These are phyloP conservation scores for Rhinogobius similis DNA, from an alignment of 2,113 vertebrate species.

Conservation along the genomic window DNA sequence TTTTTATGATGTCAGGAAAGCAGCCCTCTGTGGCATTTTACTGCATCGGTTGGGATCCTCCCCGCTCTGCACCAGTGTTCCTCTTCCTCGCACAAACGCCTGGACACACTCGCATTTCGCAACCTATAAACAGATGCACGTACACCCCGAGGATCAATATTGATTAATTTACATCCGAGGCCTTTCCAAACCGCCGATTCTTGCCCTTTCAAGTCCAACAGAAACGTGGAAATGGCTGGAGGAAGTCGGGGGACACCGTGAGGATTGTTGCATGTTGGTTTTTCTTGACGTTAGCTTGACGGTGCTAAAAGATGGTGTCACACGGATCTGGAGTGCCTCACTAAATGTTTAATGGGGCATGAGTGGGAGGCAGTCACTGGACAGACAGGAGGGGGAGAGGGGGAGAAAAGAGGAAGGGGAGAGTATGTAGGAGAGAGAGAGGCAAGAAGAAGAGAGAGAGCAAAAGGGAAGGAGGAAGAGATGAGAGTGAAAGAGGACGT, in stretches of 20 bases:
- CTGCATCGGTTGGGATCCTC: conserved; percentile 58
- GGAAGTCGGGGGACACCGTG: too few species aligned
- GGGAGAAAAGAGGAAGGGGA: conserved; percentile 21
- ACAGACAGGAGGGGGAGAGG: conserved; percentile 38
- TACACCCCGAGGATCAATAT: too few species aligned
- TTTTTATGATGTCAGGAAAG: conserved; percentile 28
- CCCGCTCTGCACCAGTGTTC: conserved; percentile 60
- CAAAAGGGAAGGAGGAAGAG: too few species aligned
- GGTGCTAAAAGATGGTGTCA: conserved; percentile 67
- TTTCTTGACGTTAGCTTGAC: conserved; percentile 47
- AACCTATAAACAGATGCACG: conserved; percentile 20
- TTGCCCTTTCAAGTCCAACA: too few species aligned
- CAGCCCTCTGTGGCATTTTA: conserved; percentile 45
- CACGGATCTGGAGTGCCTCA: conserved; percentile 67
- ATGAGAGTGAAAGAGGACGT: too few species aligned
- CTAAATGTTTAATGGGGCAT: conserved; percentile 78
- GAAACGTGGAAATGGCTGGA: too few species aligned
- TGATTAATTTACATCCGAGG: too few species aligned
- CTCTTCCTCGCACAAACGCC: too few species aligned
- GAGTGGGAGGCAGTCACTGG: conserved; percentile 64
- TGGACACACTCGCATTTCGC: conserved; percentile 18
- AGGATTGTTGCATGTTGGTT: too few species aligned
- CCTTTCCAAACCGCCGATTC: too few species aligned
- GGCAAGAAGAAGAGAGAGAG: too few species aligned
- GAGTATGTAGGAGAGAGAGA: not conserved